Evolutionary conservation across 2,888 invertebrate species (phyloP).

Genomic region (Drosophila recens): DNA sequence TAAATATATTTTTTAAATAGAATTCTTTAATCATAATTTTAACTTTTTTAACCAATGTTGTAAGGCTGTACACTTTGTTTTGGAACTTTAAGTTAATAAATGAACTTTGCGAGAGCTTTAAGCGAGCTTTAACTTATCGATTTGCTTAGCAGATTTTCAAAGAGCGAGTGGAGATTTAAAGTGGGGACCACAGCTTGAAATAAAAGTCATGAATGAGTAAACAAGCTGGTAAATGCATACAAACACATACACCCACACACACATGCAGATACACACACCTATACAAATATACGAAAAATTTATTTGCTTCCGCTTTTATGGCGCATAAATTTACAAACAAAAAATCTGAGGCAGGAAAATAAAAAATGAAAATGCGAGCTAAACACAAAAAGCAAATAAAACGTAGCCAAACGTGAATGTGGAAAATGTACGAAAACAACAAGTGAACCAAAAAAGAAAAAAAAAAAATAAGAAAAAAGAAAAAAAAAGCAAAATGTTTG

Average conservation of each 20-base stretch:
- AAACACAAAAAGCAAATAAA: slow-evolving; percentile 64
- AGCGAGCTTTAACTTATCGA: slow-evolving; percentile 57
- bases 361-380: slow-evolving; percentile 57
- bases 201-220: slow-evolving; percentile 69
- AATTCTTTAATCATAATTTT: background rate
- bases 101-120: background rate
- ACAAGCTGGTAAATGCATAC: slow-evolving; percentile 38
- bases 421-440: slow-evolving; percentile 34
- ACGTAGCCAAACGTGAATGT: slow-evolving; percentile 57
- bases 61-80: background rate
- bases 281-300: slow-evolving; percentile 34
- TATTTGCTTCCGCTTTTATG: slow-evolving; percentile 66
- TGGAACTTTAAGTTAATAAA: too few species aligned
- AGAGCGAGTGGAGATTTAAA: slow-evolving; percentile 17
- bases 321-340: slow-evolving; percentile 71
- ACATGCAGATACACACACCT: too few species aligned
- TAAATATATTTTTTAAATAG: background rate
- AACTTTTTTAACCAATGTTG: background rate
- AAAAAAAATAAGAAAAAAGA: too few species aligned
- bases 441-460: slow-evolving; percentile 7
- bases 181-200: slow-evolving; percentile 37
- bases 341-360: slow-evolving; percentile 63
- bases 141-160: slow-evolving; percentile 42
- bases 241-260: slow-evolving; percentile 5
- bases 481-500: too few species aligned